Evolutionary conservation across 2,113 vertebrate species (phyloP), one percentile per base, ranked within the genome.

Genomic region (Etheostoma spectabile): DNA sequence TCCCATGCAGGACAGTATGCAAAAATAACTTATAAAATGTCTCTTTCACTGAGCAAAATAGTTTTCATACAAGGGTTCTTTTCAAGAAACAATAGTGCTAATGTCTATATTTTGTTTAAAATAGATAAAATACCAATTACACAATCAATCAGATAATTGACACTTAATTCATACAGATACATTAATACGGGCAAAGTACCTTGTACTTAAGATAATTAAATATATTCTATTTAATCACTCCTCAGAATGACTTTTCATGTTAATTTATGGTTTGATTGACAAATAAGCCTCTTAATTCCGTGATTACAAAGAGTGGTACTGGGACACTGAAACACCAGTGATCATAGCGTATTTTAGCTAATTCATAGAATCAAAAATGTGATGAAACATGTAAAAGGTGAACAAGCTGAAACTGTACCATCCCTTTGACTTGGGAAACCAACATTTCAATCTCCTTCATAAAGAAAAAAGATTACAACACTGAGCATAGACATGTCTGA

Each of bases 1-100:
- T 90, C 71, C 79, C 89, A 90, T 89, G 88, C 88, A 83, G 86
- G 84, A 91, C 87, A 89, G 80, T 92, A 89, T 93, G 92, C 86
- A 95, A 94, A 94, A 93, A 93, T 93, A 91, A 94, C 85, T 89
- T 93, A 91, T 57, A 94, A 92, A 91, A 91, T 91, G 74, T 93
- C 80, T 92, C 85, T 93, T 92, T 92, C 79, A 91, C 77, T 83
- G 80, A 93, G 87, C 88, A 94, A 92, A 94, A 92, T 92, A 92
- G 84, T 88, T 91, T 88, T 86, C 81, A 88, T 88, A 86, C 57
- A 92, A 90, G 87, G 85, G 74, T 73, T 83, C 7, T 90, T 88
- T 63, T 83, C 72, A 86, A 89, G 84, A 90, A 84, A 89, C 62
- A 86, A 84, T 84, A 65, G 76, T 86, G 83, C 65, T 61, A 68